Conservation (phyloP, 1,140 invertebrate genomes). For the Vollenhovia emeryi region DNA sequence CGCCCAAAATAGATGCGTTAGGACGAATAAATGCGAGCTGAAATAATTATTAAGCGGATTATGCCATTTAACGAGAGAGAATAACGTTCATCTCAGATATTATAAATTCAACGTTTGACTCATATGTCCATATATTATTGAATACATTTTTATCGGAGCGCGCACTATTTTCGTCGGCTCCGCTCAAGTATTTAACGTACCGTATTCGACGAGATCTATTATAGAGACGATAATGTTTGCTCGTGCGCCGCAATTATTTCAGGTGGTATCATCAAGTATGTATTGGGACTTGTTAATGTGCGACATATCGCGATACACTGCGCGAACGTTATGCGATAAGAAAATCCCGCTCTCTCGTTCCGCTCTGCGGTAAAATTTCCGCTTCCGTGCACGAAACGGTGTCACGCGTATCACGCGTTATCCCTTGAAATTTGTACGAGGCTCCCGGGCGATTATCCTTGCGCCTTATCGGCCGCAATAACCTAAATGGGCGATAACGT, state of each 20-base stretch:
- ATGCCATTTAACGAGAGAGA: not conserved
- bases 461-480: constrained; percentile 38
- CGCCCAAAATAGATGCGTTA: not conserved
- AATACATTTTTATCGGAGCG: not conserved
- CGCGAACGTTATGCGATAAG: not conserved
- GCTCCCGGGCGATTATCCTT: not conserved
- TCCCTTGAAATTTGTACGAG: not conserved
- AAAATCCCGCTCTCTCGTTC: not conserved
- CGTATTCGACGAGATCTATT: not conserved
- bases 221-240: not conserved
- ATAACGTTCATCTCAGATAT: constrained; percentile 16
- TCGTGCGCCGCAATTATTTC: not conserved
- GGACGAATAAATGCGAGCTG: not conserved
- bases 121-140: constrained; percentile 10
- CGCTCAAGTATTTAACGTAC: not conserved
- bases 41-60: constrained; percentile 63
- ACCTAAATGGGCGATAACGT: constrained; percentile 57
- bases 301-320: not conserved
- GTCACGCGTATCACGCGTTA: constrained; percentile 14
- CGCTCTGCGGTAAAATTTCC: not conserved
- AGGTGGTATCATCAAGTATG: not conserved
- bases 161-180: not conserved
- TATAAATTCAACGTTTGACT: constrained; percentile 22
- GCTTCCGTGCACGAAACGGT: not conserved
- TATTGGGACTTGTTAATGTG: not conserved